Evolutionary conservation across 1,140 invertebrate genomes (phyloP), one percentile per base, ranked within the genome.

Genomic region (Tetramorium simillimum): DNA sequence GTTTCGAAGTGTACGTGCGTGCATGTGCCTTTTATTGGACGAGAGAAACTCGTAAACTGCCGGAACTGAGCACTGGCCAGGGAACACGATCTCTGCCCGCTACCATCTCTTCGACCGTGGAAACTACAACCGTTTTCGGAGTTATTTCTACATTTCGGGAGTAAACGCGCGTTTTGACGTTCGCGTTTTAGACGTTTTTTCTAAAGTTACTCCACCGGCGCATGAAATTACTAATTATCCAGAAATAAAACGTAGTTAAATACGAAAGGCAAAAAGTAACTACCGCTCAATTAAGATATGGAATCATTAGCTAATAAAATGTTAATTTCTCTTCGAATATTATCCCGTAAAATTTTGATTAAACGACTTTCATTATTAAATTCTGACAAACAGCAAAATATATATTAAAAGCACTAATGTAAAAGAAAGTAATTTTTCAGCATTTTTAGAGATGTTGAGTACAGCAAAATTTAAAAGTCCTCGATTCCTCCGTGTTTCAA

Each of bases 11-110:
- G 67, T 62, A 43, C 7, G 46, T 78, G 70, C 43, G 49, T 56
- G 10, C 21, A 40, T 63, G 40, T 58, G 37, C 24, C 76, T 82
- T 82, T 75, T 67, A 69, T 81, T 63, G 75, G 37, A 63, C 81
- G 37, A 43, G 80, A 88, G 87, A 91, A 88, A 90, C 84, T 91
- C 89, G 89, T 91, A 91, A 90, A 91, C 90, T 89, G 85, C 77
- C 82, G 89, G 84, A 90, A 81, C 77, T 80, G 90, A 90, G 87
- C 80, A 84, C 89, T 77, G 86, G 62, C 75, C 86, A 90, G 89
- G 70, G 73, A 86, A 90, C 89, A 75, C 77, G 21, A 85, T 69
- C 80, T 84, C 80, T 75, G 80, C 51, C 24, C n/a, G 69, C 80
- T 40, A 75, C 40, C 80, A 70, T 24, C 75, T 60, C 85, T 51